These are phyloP conservation scores for Propithecus deckenii DNA, from an alignment of 2,797 vertebrate genomes.

Conservation along the genomic window DNA sequence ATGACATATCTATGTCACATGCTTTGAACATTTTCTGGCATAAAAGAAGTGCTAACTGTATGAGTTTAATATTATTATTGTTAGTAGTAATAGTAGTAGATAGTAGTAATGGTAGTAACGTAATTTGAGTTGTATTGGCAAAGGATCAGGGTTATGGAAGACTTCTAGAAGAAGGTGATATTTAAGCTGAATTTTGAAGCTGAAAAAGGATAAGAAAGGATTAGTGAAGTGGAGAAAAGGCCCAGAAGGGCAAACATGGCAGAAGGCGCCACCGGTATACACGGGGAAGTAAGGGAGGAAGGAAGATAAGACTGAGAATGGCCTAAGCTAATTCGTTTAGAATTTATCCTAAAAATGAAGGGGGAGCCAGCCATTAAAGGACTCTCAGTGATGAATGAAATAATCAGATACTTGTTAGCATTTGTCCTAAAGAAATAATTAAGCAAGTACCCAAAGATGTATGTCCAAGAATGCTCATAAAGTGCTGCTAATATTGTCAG, in stretches of 20 bases:
- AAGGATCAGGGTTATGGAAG: background rate
- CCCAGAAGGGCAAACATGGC: background rate
- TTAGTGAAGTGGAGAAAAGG: background rate
- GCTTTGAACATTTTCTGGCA: background rate
- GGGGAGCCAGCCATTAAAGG: background rate
- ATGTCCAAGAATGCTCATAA: background rate
- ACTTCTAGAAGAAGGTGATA: background rate
- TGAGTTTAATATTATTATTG: background rate
- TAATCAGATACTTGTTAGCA: background rate
- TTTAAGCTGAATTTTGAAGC: background rate
- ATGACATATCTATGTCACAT: background rate
- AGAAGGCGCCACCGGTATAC: accelerated
- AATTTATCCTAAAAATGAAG: background rate
- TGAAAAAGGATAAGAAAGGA: background rate
- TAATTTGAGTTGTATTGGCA: background rate
- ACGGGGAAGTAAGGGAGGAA: background rate
- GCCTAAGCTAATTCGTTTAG: background rate
- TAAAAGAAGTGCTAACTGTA: background rate
- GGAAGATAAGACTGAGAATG: background rate
- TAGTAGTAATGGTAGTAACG: background rate
- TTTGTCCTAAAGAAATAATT: background rate
- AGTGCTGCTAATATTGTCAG: background rate
- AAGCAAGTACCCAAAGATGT: background rate
- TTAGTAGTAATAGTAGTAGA: accelerated
- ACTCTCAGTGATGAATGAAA: background rate